Evolutionary conservation across 2,888 invertebrate species (phyloP).

Genomic region (Alviniconcha strummeri): DNA sequence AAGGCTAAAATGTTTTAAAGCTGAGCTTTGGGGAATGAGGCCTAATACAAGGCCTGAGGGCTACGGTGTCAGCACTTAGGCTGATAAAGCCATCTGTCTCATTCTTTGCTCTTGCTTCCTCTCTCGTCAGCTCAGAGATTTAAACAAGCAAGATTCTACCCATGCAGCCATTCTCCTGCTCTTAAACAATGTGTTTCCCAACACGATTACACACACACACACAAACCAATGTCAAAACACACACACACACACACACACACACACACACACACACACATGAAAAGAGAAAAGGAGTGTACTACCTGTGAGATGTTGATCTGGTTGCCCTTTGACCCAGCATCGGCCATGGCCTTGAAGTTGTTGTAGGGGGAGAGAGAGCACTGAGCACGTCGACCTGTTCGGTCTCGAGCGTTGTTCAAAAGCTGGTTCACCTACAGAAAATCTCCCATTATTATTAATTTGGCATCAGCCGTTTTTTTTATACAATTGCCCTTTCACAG

Average conservation of each 20-base stretch:
- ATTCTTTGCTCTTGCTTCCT: too few relatives aligned
- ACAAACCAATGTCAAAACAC: neutral
- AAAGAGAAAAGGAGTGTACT: too few relatives aligned
- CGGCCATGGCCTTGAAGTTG: conserved; percentile 99
- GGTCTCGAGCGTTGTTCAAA: conserved; percentile 99
- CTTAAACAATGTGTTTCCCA: too few relatives aligned
- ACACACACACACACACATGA: neutral
- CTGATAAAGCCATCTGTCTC: too few relatives aligned
- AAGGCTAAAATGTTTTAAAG: too few relatives aligned
- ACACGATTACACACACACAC: neutral
- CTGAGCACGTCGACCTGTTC: conserved; percentile 99
- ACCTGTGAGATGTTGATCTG: conserved; percentile 99
- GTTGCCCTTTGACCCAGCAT: conserved; percentile 98
- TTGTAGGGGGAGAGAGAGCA: conserved; percentile 99
- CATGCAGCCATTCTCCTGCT: too few relatives aligned
- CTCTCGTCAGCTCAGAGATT: too few relatives aligned
- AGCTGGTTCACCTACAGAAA: conserved; percentile 86
- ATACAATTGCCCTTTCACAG: neutral
- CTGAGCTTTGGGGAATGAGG: too few relatives aligned
- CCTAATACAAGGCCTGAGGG: too few relatives aligned
- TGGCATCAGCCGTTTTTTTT: neutral
- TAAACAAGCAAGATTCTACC: too few relatives aligned
- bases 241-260: neutral
- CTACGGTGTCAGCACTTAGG: too few relatives aligned
- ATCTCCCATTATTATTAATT: conserved; percentile 5